These are phyloP conservation scores for Caenorhabditis sulstoni DNA, from an alignment of 2,888 invertebrate genomes.

Conservation along the genomic window DNA sequence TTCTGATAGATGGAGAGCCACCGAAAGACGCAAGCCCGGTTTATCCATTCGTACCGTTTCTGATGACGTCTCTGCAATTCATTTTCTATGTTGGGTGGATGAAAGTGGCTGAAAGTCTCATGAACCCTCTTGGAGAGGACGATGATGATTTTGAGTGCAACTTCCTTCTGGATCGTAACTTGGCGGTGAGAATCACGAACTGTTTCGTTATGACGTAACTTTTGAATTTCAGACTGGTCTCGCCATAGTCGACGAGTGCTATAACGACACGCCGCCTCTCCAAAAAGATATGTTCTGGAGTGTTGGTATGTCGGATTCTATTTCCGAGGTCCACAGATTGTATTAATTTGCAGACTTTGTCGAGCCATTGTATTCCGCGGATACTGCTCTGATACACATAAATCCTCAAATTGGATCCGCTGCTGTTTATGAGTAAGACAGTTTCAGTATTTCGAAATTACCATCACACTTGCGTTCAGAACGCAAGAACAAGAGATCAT, in stretches of 20 bases:
- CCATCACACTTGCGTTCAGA: slow-evolving; percentile 32
- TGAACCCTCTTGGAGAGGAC: slow-evolving; percentile 78
- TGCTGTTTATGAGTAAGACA: slow-evolving; percentile 63
- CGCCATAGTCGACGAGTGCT: slow-evolving; percentile 68
- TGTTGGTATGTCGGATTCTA: too few relatives aligned
- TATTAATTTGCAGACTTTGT: slow-evolving; percentile 16
- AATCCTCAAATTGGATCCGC: slow-evolving; percentile 71
- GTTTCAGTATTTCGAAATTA: neutral
- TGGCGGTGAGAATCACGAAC: slow-evolving; percentile 61
- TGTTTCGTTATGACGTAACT: too few relatives aligned
- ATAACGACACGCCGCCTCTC: slow-evolving; percentile 64
- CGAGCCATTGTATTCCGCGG: slow-evolving; percentile 69
- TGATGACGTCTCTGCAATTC: slow-evolving; percentile 76
- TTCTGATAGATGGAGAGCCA: slow-evolving; percentile 69
- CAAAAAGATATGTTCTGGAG: slow-evolving; percentile 70
- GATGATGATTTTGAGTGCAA: slow-evolving; percentile 77
- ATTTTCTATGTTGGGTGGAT: slow-evolving; percentile 78
- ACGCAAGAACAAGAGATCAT: slow-evolving; percentile 57
- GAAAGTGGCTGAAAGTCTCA: slow-evolving; percentile 76
- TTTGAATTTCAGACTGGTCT: slow-evolving; percentile 60
- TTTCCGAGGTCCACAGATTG: too few relatives aligned
- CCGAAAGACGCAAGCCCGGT: slow-evolving; percentile 63
- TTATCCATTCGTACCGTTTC: slow-evolving; percentile 72
- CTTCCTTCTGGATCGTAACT: slow-evolving; percentile 68
- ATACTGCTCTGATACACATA: slow-evolving; percentile 65